Conservation (phyloP, 2,113 vertebrate genomes). For the Cepphus grylle region DNA sequence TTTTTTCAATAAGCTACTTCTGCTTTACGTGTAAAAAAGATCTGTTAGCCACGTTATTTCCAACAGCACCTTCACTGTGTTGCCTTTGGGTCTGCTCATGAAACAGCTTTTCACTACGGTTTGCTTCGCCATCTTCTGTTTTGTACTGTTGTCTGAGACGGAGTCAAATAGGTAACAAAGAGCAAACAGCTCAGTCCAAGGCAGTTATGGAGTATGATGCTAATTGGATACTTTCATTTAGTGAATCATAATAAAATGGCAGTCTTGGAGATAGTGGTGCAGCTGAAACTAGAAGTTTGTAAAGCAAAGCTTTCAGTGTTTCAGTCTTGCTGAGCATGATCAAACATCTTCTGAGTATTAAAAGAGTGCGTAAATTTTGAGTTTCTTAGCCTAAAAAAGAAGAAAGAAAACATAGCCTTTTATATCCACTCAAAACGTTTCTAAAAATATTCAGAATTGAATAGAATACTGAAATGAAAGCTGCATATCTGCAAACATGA, state of each 20-base stretch:
- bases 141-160: not conserved
- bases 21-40: not conserved
- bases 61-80: not conserved
- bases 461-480: not conserved
- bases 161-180: not conserved
- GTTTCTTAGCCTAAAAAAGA: not conserved
- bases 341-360: not conserved
- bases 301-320: not conserved
- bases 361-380: not conserved
- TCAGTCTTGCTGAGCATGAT: not conserved
- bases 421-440: not conserved
- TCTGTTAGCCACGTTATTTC: not conserved
- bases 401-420: not conserved
- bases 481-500: not conserved
- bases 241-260: not conserved
- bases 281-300: not conserved
- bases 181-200: not conserved
- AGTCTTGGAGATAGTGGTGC: not conserved
- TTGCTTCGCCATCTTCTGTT: not conserved
- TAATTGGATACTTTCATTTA: not conserved
- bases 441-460: not conserved
- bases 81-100: not conserved
- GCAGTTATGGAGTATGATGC: rapidly evolving
- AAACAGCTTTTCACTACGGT: not conserved
- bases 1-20: not conserved